phyloP scores from a whole-genome alignment of 2,113 vertebrate genomes.

The Strigops habroptila region DNA sequence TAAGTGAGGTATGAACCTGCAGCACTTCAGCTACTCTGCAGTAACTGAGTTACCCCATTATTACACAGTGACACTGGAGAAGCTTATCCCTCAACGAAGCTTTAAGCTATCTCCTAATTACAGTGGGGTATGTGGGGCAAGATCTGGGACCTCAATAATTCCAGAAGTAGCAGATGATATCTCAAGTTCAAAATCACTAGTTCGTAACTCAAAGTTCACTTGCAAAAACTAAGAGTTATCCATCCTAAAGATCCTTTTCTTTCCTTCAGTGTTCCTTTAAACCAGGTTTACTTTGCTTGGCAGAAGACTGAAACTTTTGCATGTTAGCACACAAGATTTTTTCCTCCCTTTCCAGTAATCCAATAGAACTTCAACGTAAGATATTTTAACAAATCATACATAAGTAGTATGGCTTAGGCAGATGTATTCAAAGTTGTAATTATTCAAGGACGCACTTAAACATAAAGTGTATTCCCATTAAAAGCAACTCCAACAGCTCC shows the following conservation, averaged over 20 bases:
- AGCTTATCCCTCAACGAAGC: neutral
- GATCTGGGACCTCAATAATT: neutral
- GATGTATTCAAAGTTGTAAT: neutral
- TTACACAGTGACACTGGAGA: neutral
- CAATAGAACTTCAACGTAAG: neutral
- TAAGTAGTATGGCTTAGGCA: neutral
- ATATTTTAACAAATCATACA: neutral
- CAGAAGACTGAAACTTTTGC: neutral
- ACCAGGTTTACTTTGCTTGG: neutral
- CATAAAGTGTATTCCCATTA: neutral
- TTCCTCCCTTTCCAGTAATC: neutral
- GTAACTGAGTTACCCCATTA: neutral
- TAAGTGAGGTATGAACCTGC: neutral
- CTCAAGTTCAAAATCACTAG: neutral
- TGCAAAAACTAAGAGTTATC: neutral
- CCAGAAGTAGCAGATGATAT: neutral
- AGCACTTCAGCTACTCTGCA: neutral
- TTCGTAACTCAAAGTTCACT: neutral
- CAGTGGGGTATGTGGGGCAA: neutral
- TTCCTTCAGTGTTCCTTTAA: neutral
- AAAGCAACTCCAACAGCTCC: neutral
- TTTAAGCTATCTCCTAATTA: neutral
- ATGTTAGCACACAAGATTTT: neutral
- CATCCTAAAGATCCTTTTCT: neutral
- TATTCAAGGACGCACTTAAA: neutral